Evolutionary conservation across 92 coral and sea anemone species (phyloP), one percentile per base, ranked within the genome.

Genomic region (Epizoanthus ramosus): DNA sequence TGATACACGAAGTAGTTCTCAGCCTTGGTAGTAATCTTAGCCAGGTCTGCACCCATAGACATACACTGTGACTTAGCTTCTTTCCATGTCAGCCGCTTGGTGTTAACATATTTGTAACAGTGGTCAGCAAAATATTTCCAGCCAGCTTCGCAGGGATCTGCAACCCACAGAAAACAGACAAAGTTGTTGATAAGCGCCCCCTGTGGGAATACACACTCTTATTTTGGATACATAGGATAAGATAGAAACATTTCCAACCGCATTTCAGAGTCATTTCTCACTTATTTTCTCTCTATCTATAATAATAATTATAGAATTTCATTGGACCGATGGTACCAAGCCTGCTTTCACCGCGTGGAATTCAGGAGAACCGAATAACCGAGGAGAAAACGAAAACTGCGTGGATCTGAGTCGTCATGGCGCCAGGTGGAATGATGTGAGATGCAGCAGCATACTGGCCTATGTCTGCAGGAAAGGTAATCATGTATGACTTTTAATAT

Each of bases 1-100:
- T 4, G 10, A 15, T 16, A 56, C 43, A 75, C 66, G 24, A 75
- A 75, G 63, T 75, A 23, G 67, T 57, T 75, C 68, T 52, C 80
- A 8, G 21, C 68, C 10, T 43, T 24, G 14, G 80, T 23, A 39
- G 31, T 5, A 37, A 75, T 56, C 52, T 56, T 24, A 19, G 54
- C 80, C 45, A 75, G 39, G 9, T 54, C 80, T 14, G 65, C 80
- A 12, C 22, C 43, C 3, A 75, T 8, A 22, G 22, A 56, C 3
- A 19, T 56, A 19, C 80, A 75, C 6, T 56, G 37, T 9, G 47
- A 19, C 14, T 64, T 33, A 6, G 80, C 33, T 43, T 33, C 45
- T 1, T 6, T 17, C 80, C 80, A 75, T 9, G 57, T 43, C 43
- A 37, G 43, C 1, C 75, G 75, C 17, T 52, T 8, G 4, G 41